Conservation (phyloP, 2,888 invertebrate species). For the Carterocephalus palaemon region DNA sequence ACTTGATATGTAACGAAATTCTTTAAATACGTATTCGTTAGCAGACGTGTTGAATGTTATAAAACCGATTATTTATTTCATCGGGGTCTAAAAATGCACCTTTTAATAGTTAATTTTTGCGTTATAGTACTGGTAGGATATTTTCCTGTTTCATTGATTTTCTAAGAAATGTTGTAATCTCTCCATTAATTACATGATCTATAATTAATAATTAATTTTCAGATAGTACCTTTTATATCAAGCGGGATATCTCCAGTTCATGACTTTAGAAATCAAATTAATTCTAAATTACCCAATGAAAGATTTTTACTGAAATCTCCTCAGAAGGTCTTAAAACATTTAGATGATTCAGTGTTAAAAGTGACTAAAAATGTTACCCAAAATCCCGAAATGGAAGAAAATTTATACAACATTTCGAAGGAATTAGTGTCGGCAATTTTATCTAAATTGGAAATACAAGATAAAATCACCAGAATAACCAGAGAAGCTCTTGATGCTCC, state of each 20-base stretch:
- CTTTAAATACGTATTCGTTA: no score
- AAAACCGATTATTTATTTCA: no score
- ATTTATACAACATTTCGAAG: conserved; percentile 65
- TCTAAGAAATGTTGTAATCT: no score
- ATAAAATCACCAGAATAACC: conserved; percentile 70
- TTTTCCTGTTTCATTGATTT: no score
- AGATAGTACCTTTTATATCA: conserved; percentile 15
- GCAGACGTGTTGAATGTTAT: no score
- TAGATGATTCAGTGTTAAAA: conserved; percentile 58
- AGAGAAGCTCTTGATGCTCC: conserved; percentile 68
- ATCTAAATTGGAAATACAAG: conserved; percentile 67
- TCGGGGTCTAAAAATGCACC: no score
- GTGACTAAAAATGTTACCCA: conserved; percentile 66
- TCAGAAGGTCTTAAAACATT: conserved; percentile 58
- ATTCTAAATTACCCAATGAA: conserved; percentile 43
- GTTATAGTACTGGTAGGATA: no score
- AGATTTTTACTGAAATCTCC: conserved; percentile 51
- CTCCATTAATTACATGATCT: background rate
- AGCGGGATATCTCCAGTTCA: conserved; percentile 69
- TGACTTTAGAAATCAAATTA: conserved; percentile 55
- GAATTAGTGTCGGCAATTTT: conserved; percentile 68
- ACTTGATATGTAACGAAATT: no score
- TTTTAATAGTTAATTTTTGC: no score
- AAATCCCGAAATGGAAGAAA: conserved; percentile 66
- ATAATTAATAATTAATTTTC: conserved; percentile 3